Evolutionary conservation across 2,888 invertebrate genomes (phyloP), one percentile per base, ranked within the genome.

Genomic region (Tholera decimalis): DNA sequence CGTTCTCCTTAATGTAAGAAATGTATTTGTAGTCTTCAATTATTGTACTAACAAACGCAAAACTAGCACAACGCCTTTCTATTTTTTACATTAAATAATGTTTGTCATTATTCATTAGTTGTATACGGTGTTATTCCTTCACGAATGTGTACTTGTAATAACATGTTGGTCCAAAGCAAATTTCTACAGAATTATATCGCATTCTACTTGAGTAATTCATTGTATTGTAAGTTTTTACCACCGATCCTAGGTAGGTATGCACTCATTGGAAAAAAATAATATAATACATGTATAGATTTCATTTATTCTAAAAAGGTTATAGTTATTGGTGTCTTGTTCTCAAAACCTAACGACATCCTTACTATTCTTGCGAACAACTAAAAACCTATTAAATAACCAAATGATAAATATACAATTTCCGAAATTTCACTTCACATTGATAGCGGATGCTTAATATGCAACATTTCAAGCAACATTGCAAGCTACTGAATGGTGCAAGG

Each of bases 31-130:
- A 50, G 35, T 72, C 64, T 79, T 62, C 67, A 79, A 71, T 79
- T 63, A 74, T 74, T 77, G 67, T 69, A 77, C 57, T 63, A 73
- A 65, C 80, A 63, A 73, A 60, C 62, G 33, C 46, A 55, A 61
- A 79, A 77, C 64, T 75, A 63, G 77, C 72, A 79, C 80, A 75
- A 67, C 77, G 65, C 70, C 77, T 79, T 79, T 80, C 69, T 73
- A 80, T 80, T 80, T 79, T 69, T 77, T 73, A 77, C 46, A 65
- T 51, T 50, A 65, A 70, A 58, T 70, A 46, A 80, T 62, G 54
- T 69, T 66, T 58, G 56, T 58, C 59, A 62, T 73, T 80, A 64
- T 73, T 65, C 63, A 63, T 69, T 63, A 54, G 65, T 63, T 77
- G 54, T 76, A 50, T 56, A 65, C 28, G 41, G 35, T 47, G 46